Base-by-base conservation (phyloP, 35 echinoderm and acorn worm genomes). In the Eucidaris tribuloides region DNA sequence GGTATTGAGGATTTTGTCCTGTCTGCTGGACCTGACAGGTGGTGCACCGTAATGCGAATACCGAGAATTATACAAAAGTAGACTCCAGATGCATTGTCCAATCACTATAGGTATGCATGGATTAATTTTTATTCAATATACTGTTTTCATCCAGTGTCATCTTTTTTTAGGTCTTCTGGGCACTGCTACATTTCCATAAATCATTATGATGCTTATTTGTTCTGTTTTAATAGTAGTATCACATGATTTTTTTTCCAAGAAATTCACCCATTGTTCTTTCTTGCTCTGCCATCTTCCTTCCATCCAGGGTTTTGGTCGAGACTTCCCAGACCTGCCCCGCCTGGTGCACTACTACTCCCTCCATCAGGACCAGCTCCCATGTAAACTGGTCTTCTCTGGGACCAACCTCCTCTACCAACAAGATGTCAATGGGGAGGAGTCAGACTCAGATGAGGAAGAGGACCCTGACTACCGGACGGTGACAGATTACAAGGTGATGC, bases 311-410 rank as follows among this genome's bases (percentile, higher is more conserved):
- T 99, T 92, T 90, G 96, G 91, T 19, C 65, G 91, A 54, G 96
- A 99, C 55, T 99, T 99, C 61, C 78, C 83, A 3, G 96, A 99
- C 52, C 79, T 99, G 35, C 90, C 96, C 18, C 68, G 86, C 34
- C 91, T 99, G 3, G 87, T 93, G 23, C 87, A 99, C 33, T 86
- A 93, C 43, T 99, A 99, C 79, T 88, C 96, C 11, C 43, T 99
- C 4, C 82, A 99, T 30, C 86, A 81, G 41, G 96, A 99, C 14
- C 91, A 93, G 62, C 87, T 99, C 24, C 96, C 96, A 17, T 99
- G 96, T 63, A 89, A 86, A 29, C 56, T 99, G 40, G 86, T 86
- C 23, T 66, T 93, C 54, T 93, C 96, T 35, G 78, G 96, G 28
- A 93, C 66, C 45, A 99, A 99, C 54, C 96, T 91, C 24, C 79